Base-by-base conservation (phyloP, 2,888 invertebrate species). In the Hydraecia micacea region DNA sequence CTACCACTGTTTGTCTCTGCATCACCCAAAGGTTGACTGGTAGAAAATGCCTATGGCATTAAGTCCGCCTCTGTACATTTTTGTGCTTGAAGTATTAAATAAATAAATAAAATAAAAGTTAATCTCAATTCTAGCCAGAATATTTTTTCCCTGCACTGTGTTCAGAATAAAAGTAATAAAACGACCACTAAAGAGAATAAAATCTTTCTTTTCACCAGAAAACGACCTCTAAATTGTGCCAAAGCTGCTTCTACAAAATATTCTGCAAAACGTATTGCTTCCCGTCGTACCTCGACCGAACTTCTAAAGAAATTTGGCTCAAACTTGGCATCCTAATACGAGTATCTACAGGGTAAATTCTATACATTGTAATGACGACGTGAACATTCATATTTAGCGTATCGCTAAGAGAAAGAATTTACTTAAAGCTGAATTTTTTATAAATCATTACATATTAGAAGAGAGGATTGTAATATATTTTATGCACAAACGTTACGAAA, bases 331-430 rank as follows among this genome's bases (percentile, higher is more conserved):
- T 66, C 60, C 32, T 32, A 52, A 72, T n/a, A n/a, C n/a, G n/a
- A n/a, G n/a, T 65, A 58, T 46, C 28, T 8, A 46, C 28, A 32
- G 36, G 28, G 13, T 42, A 73, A 28, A 68, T 70, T 55, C 21
- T 75, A 68, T 75, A 68, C 32, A 81, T 65, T 65, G 55, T 63
- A 85, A 87, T 79, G 65, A 72, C 46, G 39, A 72, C 52, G 46
- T 39, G 65, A 80, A 77, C 11, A 81, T 65, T 65, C 28, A 77
- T 80, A 78, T 68, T 71, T 67, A 69, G 49, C 52, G 11, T 7
- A 52, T 42, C 46, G 32, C 49, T 72, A 76, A 21, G 49, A 46
- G 32, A 32, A 63, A 18, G 13, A 77, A 69, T 75, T 65, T 28
- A 46, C n/a, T 75, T 63, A 6, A 18, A 62, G 28, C 13, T 25